Conservation (phyloP, 1,140 invertebrate genomes). For the Sipha flava region DNA sequence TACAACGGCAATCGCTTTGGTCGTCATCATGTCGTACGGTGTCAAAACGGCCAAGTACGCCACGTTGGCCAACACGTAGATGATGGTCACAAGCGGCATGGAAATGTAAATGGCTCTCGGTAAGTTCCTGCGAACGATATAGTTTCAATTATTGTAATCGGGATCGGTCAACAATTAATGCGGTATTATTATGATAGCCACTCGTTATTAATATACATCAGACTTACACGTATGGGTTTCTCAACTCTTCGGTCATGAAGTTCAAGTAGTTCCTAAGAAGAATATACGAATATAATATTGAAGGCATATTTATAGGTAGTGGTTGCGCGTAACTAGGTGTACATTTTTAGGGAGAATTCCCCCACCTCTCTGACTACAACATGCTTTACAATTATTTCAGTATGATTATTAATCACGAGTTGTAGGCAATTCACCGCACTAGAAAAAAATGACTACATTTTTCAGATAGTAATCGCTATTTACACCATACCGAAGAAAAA, state of each 20-base stretch:
- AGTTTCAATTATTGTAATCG: too few species aligned
- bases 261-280: constrained; percentile 70
- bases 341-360: too few species aligned
- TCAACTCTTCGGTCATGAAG: constrained; percentile 94
- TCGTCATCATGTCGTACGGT: constrained; percentile 68
- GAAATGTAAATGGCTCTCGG: constrained; percentile 91
- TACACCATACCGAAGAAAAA: too few species aligned
- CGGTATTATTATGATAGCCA: too few species aligned
- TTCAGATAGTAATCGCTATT: too few species aligned
- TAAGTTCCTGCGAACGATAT: constrained; percentile 73
- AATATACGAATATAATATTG: background rate
- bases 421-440: too few species aligned
- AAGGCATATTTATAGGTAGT: background rate
- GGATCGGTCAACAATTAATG: too few species aligned
- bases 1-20: constrained; percentile 90
- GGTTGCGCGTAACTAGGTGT: too few species aligned
- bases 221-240: constrained; percentile 76
- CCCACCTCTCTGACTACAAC: too few species aligned
- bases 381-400: too few species aligned
- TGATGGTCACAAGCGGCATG: constrained; percentile 76
- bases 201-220: background rate
- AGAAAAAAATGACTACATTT: too few species aligned
- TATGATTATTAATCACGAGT: too few species aligned
- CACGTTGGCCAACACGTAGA: constrained; percentile 88
- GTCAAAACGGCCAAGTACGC: constrained; percentile 88